Evolutionary conservation across 2,888 invertebrate genomes (phyloP).

Genomic region (Athalia circularis): DNA sequence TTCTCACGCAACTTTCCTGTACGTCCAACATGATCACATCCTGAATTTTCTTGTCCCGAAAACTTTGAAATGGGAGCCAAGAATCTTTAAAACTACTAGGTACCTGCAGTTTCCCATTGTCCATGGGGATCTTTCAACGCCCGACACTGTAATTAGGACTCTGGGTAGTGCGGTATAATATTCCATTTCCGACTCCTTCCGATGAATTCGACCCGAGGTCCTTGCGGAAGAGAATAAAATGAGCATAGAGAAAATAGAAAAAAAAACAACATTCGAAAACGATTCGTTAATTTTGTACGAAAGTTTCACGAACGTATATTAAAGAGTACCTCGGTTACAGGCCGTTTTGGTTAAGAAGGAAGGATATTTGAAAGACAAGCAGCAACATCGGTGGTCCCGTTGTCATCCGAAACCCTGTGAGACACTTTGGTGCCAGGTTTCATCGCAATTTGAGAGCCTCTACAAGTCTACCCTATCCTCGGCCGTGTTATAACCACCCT

Average conservation of each 20-base stretch:
- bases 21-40: too few species aligned
- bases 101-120: constrained; percentile 26
- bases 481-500: constrained; percentile 14
- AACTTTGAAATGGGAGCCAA: not conserved
- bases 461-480: constrained; percentile 31
- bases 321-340: constrained; percentile 10
- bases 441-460: constrained; percentile 72
- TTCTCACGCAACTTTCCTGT: not conserved
- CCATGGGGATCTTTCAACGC: constrained; percentile 9
- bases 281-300: too few species aligned
- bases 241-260: not conserved
- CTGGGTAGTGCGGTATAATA: not conserved
- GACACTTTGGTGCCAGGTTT: constrained; percentile 70
- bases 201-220: not conserved
- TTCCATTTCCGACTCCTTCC: constrained; percentile 5
- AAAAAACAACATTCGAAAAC: not conserved
- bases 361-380: constrained; percentile 47
- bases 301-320: not conserved
- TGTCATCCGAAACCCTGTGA: constrained; percentile 71
- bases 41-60: not conserved
- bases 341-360: constrained; percentile 47
- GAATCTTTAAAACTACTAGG: not conserved
- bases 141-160: constrained; percentile 23
- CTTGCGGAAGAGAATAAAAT: too few species aligned
- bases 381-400: constrained; percentile 72